A percentile compares a stretch with the other conserved stretches of the same genome.
Conservation (phyloP, 2,113 vertebrate genomes). For the Pterocles burchelli region DNA sequence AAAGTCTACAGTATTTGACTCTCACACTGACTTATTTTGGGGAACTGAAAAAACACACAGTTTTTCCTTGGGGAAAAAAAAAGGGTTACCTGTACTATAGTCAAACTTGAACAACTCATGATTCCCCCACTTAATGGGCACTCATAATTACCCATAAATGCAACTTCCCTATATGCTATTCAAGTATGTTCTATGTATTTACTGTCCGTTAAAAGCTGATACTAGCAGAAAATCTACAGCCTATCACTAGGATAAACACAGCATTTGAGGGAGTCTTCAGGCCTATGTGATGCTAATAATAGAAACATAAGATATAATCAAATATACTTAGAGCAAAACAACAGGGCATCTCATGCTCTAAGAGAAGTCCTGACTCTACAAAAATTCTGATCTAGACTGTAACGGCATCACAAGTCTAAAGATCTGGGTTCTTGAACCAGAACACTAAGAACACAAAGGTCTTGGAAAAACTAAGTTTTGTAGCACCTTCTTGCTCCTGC, state of each 20-base stretch:
- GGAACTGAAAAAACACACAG: rapidly evolving
- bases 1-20: background rate
- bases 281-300: background rate
- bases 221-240: background rate
- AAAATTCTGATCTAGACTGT: background rate
- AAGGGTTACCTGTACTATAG: background rate
- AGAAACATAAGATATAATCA: background rate
- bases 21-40: background rate
- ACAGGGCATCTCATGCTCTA: background rate
- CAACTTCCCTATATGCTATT: background rate
- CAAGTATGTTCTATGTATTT: background rate
- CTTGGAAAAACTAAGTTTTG: background rate
- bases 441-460: background rate
- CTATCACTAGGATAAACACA: background rate
- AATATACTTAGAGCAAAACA: background rate
- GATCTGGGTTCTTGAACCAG: background rate
- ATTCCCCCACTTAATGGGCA: background rate
- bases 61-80: background rate
- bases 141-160: background rate
- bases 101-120: background rate
- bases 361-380: background rate
- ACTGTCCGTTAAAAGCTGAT: background rate
- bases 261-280: background rate
- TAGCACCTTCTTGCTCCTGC: background rate
- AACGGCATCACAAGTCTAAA: background rate